Percentiles rank a stretch among this genome's conserved stretches.
phyloP scores from a whole-genome alignment of 2,113 vertebrate species.

The Helogale parvula region DNA sequence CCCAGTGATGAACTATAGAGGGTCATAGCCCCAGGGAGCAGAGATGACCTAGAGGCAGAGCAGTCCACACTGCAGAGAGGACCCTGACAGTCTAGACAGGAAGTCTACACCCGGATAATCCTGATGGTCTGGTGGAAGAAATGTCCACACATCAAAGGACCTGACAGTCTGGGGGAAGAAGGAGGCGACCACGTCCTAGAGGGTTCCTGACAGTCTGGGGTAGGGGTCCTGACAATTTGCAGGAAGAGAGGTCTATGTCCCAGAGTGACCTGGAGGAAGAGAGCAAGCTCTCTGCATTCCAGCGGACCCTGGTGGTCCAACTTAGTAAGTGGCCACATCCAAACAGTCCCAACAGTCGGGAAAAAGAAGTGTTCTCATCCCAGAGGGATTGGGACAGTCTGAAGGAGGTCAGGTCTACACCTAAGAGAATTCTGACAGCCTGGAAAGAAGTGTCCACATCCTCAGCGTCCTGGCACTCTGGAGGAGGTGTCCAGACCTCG shows the following conservation, averaged over 20 bases:
- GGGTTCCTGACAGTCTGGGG: not conserved
- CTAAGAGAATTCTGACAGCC: not conserved
- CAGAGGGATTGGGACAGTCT: not conserved
- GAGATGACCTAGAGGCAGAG: not conserved
- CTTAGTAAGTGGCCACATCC: not conserved
- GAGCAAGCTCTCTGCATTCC: not conserved
- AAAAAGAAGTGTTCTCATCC: slow-evolving; percentile 15
- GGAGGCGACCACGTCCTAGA: not conserved
- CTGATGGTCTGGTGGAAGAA: not conserved
- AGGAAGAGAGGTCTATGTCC: not conserved
- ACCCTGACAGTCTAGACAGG: not conserved
- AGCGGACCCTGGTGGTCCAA: not conserved
- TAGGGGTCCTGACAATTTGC: not conserved
- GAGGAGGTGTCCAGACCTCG: not conserved
- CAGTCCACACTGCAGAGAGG: not conserved
- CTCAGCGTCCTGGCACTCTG: not conserved
- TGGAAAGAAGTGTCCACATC: not conserved
- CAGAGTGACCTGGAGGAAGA: not conserved
- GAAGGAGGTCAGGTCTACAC: not conserved
- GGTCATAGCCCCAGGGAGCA: not conserved
- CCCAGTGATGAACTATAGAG: not conserved
- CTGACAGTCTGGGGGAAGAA: not conserved
- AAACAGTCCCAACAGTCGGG: not conserved
- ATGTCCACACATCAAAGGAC: not conserved
- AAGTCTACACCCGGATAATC: not conserved